These are phyloP conservation scores for Baccha elongata DNA, from an alignment of 2,888 invertebrate genomes.

Conservation along the genomic window DNA sequence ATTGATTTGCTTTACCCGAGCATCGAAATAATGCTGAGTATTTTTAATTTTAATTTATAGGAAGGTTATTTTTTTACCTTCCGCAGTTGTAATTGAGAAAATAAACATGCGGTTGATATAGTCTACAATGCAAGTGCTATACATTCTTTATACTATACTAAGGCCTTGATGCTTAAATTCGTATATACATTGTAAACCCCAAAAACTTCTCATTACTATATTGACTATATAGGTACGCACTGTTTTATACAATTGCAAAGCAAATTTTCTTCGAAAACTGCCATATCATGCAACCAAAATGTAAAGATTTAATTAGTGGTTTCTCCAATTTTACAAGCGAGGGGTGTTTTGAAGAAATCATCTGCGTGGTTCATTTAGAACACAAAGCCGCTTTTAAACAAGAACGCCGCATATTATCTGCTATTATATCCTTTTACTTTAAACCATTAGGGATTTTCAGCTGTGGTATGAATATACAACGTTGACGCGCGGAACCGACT, in stretches of 20 bases:
- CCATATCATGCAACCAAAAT: slow-evolving; percentile 54
- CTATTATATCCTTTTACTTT: slow-evolving; percentile 69
- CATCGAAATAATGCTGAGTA: too few species aligned
- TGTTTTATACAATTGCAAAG: slow-evolving; percentile 9
- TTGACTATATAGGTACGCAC: too few species aligned
- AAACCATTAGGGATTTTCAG: slow-evolving; percentile 70
- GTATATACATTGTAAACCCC: too few species aligned
- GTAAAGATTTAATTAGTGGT: slow-evolving; percentile 72
- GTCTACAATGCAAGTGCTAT: too few species aligned
- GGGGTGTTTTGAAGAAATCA: slow-evolving; percentile 24
- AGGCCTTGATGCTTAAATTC: too few species aligned
- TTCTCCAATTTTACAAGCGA: slow-evolving; percentile 25
- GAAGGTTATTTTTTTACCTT: too few species aligned
- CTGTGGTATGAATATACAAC: slow-evolving; percentile 61
- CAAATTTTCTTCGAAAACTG: slow-evolving; percentile 46
- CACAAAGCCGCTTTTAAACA: slow-evolving; percentile 58
- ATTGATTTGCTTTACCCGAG: too few species aligned
- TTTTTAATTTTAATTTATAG: too few species aligned
- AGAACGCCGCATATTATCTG: slow-evolving; percentile 51
- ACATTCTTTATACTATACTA: too few species aligned
- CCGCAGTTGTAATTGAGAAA: too few species aligned
- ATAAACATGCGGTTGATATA: too few species aligned
- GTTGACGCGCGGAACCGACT: slow-evolving; percentile 3
- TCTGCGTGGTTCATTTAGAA: slow-evolving; percentile 54
- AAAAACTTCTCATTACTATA: too few species aligned